Conservation (phyloP, 1,140 invertebrate species). For the Calephelis nemesis region DNA sequence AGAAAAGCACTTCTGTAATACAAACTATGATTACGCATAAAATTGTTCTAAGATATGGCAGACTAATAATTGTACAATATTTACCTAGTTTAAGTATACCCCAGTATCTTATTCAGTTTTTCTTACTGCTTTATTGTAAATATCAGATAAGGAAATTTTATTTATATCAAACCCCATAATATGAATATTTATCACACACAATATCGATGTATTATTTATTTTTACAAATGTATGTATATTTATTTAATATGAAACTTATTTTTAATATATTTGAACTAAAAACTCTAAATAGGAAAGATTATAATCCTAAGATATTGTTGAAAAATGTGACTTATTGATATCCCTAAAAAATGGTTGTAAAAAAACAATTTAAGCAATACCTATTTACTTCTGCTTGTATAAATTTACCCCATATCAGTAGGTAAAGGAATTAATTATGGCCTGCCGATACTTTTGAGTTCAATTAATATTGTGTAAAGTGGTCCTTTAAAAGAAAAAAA, state of each 20-base stretch:
- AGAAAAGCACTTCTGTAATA: slow-evolving; percentile 5
- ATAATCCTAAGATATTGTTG: slow-evolving; percentile 31
- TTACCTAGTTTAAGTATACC: slow-evolving; percentile 10
- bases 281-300: not conserved
- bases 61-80: slow-evolving; percentile 2
- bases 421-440: too few relatives aligned
- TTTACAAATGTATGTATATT: not conserved
- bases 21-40: slow-evolving; percentile 14
- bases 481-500: too few relatives aligned
- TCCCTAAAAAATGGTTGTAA: slow-evolving; percentile 41
- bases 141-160: not conserved
- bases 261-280: not conserved
- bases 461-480: too few relatives aligned
- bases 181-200: not conserved
- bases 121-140: not conserved
- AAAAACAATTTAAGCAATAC: slow-evolving; percentile 40
- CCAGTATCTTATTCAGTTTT: not conserved
- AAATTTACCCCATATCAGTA: too few relatives aligned
- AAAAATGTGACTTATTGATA: slow-evolving; percentile 36
- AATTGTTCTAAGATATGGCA: not conserved
- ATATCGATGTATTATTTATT: not conserved
- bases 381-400: slow-evolving; percentile 4
- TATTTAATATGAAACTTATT: not conserved
- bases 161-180: not conserved
- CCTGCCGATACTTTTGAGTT: too few relatives aligned